Evolutionary conservation across 2,113 vertebrate species (phyloP).

Genomic region (Heterotilapia buettikoferi): DNA sequence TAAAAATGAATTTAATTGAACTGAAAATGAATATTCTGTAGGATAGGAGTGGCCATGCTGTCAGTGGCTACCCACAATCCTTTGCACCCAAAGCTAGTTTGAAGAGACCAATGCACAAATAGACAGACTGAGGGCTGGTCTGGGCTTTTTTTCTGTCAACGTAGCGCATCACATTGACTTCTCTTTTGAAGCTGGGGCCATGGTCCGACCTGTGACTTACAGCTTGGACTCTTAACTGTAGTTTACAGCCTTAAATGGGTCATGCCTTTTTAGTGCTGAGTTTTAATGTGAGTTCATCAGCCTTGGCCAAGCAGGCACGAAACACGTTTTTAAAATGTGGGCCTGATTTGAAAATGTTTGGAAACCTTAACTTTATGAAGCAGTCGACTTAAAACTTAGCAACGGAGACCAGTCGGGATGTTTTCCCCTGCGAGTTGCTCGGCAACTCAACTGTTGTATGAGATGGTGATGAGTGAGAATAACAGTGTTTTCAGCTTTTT

Average conservation of each 20-base stretch:
- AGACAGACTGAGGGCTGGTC: neutral
- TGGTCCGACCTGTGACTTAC: neutral
- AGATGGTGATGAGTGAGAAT: neutral
- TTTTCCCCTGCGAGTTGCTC: neutral
- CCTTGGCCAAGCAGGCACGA: neutral
- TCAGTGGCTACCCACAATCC: neutral
- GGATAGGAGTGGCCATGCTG: neutral
- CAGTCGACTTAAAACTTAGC: neutral
- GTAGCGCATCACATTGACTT: neutral
- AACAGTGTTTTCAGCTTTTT: neutral
- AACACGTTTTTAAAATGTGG: neutral
- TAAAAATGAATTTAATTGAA: neutral
- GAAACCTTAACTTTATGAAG: conserved; percentile 19
- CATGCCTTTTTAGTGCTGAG: neutral
- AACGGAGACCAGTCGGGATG: neutral
- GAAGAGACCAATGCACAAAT: neutral
- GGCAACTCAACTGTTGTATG: neutral
- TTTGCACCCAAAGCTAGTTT: neutral
- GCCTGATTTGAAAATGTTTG: conserved; percentile 18
- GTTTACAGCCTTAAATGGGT: conserved; percentile 25
- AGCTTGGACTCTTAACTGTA: neutral
- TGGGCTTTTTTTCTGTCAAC: neutral
- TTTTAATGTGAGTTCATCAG: conserved; percentile 27
- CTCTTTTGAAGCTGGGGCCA: neutral
- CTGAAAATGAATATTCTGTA: neutral